These are phyloP conservation scores for Sternarchorhynchus goeldii DNA, from an alignment of 2,797 vertebrate genomes.

Conservation along the genomic window DNA sequence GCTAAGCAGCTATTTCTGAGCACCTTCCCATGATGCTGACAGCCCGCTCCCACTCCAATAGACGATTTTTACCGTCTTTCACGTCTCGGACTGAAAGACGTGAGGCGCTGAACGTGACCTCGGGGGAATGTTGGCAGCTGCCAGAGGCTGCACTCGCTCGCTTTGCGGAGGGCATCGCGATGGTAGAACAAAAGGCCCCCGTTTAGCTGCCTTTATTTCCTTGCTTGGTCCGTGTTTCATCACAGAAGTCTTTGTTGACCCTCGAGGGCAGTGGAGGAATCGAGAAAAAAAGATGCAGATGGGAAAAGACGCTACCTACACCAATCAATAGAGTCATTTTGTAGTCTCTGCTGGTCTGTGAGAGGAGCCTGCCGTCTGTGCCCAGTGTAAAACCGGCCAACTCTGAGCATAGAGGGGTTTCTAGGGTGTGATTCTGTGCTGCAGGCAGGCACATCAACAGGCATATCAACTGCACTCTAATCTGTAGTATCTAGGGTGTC, in stretches of 20 bases:
- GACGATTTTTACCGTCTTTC: slow-evolving; percentile 25
- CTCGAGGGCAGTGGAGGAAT: slow-evolving; percentile 68
- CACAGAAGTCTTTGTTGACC: slow-evolving; percentile 71
- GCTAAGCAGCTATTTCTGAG: slow-evolving; percentile 25
- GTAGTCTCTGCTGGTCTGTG: slow-evolving; percentile 50
- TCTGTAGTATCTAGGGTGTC: slow-evolving; percentile 37
- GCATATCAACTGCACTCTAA: slow-evolving; percentile 24
- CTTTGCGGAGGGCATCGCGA: slow-evolving; percentile 62
- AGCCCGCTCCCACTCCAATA: slow-evolving; percentile 21
- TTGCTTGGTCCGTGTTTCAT: slow-evolving; percentile 67
- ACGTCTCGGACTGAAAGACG: slow-evolving; percentile 29
- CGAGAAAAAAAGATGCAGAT: slow-evolving; percentile 72
- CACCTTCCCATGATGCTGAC: slow-evolving; percentile 7
- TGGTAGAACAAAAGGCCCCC: slow-evolving; percentile 64
- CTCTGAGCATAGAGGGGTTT: slow-evolving; percentile 55
- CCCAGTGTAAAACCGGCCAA: slow-evolving; percentile 53
- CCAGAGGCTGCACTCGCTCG: slow-evolving; percentile 60
- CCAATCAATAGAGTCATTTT: slow-evolving; percentile 72
- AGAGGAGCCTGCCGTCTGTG: slow-evolving; percentile 57
- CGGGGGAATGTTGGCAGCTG: slow-evolving; percentile 60
- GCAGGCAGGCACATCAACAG: slow-evolving; percentile 3
- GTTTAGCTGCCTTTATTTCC: slow-evolving; percentile 63
- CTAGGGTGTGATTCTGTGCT: slow-evolving; percentile 37
- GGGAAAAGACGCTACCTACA: slow-evolving; percentile 62
- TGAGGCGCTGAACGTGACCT: slow-evolving; percentile 59